Conservation (phyloP, 2,888 invertebrate genomes). For the Protodeltote pygarga region DNA sequence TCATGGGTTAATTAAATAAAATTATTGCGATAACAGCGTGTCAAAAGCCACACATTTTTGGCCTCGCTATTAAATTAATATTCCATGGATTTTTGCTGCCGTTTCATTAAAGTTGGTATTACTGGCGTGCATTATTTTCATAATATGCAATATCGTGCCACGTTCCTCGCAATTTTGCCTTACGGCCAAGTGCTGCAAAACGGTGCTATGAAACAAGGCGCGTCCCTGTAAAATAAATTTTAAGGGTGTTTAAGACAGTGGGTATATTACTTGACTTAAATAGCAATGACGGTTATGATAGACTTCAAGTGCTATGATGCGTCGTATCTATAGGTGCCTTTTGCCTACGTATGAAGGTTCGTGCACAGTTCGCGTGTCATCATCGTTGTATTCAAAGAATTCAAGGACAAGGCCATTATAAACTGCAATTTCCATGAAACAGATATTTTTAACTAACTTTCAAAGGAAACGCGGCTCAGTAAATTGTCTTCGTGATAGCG, state of each 20-base stretch:
- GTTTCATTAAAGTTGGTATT: conserved; percentile 51
- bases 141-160: conserved; percentile 56
- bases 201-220: conserved; percentile 27
- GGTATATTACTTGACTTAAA: conserved; percentile 22
- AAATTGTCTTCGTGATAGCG: not conserved
- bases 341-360: not conserved
- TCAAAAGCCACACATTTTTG: conserved; percentile 12
- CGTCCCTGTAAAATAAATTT: conserved; percentile 33
- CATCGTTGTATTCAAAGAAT: conserved; percentile 15
- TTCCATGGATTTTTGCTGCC: conserved; percentile 33
- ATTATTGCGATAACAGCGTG: conserved; percentile 1
- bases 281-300: conserved; percentile 14
- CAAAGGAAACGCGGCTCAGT: not conserved
- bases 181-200: conserved; percentile 52
- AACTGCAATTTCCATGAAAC: conserved; percentile 28
- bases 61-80: conserved; percentile 13
- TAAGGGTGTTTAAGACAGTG: conserved; percentile 24
- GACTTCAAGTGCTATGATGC: conserved; percentile 1
- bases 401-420: conserved; percentile 37
- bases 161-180: conserved; percentile 55
- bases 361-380: conserved; percentile 30
- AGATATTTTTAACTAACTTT: conserved; percentile 12
- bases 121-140: conserved; percentile 50
- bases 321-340: conserved; percentile 1
- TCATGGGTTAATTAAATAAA: too few species aligned